Percentiles rank a stretch among this genome's conserved stretches.
Evolutionary conservation across 1,140 invertebrate genomes (phyloP).

Genomic region (Brachionus manjavacas): DNA sequence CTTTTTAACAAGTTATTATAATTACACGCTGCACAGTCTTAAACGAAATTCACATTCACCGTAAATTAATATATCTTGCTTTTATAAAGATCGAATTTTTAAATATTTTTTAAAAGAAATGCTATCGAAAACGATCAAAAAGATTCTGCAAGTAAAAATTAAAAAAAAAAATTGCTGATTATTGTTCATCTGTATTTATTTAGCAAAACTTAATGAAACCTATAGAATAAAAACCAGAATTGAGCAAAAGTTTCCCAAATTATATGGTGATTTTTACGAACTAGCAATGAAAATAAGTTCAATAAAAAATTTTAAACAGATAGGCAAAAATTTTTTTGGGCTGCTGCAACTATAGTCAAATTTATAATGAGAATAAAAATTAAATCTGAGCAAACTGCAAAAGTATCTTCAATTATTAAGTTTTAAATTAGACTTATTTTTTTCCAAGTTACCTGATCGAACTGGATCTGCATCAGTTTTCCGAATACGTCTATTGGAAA

Average conservation of each 20-base stretch:
- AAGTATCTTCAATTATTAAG: not conserved
- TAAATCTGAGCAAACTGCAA: not conserved
- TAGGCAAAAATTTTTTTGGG: slow-evolving; percentile 38
- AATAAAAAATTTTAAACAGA: not conserved
- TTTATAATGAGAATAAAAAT: slow-evolving; percentile 27
- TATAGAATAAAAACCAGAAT: slow-evolving; percentile 17
- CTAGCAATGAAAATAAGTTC: no score
- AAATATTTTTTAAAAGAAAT: not conserved
- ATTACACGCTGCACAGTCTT: not conserved
- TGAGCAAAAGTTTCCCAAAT: not conserved
- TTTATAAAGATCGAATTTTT: not conserved
- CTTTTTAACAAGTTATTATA: not conserved
- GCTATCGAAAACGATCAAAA: not conserved
- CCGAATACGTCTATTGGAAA: slow-evolving; percentile 32
- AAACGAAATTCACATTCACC: not conserved
- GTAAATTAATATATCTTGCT: not conserved
- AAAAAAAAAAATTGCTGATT: not conserved
- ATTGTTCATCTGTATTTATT: not conserved
- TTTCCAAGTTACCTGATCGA: not conserved
- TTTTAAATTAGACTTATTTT: no score
- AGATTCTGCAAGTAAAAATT: not conserved
- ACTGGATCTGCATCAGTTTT: slow-evolving; percentile 33
- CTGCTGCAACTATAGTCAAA: not conserved
- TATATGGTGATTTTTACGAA: not conserved
- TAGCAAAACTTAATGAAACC: not conserved